phyloP scores from a whole-genome alignment of 1,140 invertebrate genomes.

The Dufourea novaeangliae region DNA sequence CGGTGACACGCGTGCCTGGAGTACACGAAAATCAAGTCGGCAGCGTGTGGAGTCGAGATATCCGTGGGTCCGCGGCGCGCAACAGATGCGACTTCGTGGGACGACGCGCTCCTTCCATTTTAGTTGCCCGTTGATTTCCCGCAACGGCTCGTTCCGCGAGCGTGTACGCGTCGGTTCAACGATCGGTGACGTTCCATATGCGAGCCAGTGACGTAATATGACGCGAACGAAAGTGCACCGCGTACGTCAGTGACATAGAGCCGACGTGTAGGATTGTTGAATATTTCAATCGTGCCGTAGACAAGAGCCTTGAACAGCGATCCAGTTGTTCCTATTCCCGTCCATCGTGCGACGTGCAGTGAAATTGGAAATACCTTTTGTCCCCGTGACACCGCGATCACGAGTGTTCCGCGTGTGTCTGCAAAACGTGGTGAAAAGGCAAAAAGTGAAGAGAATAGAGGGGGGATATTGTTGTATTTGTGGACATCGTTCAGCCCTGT shows the following conservation, averaged over 20 bases:
- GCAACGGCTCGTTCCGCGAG: conserved; percentile 16
- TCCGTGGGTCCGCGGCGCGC: conserved; percentile 34
- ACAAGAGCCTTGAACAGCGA: conserved; percentile 14
- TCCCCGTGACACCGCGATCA: background rate
- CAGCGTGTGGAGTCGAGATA: background rate
- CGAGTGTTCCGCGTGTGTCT: background rate
- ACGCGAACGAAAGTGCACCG: conserved; percentile 16
- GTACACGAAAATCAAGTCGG: background rate
- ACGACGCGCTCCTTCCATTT: conserved; percentile 56
- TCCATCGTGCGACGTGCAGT: background rate
- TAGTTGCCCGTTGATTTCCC: conserved; percentile 61
- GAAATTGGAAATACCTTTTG: background rate
- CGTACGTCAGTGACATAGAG: conserved; percentile 18
- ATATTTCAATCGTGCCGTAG: conserved; percentile 7
- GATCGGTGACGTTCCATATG: conserved; percentile 16
- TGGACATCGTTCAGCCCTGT: background rate
- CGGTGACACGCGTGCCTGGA: too few relatives aligned
- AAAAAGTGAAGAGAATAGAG: background rate
- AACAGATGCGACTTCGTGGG: conserved; percentile 68
- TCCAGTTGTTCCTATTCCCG: conserved; percentile 6
- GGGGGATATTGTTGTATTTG: conserved; percentile 9
- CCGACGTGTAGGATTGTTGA: background rate
- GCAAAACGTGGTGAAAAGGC: background rate
- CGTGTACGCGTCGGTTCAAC: conserved; percentile 32
- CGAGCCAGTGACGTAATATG: conserved; percentile 42